Evolutionary conservation across 2,113 vertebrate genomes (phyloP).

Genomic region (Tragelaphus imberbis): DNA sequence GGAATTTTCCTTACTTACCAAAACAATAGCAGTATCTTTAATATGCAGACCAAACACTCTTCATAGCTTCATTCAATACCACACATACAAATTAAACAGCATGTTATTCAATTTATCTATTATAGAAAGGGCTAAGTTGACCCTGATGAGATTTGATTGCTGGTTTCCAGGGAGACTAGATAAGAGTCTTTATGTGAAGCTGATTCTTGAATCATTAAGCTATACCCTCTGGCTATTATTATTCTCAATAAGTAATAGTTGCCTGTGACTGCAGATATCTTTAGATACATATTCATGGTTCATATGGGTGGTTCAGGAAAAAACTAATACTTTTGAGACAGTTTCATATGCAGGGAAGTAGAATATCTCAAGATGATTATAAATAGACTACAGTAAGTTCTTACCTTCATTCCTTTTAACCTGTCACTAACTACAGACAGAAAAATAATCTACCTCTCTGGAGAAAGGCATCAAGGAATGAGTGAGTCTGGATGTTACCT

Average conservation of each 20-base stretch:
- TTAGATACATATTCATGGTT: slow-evolving; percentile 58
- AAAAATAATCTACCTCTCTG: slow-evolving; percentile 42
- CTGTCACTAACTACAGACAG: slow-evolving; percentile 33
- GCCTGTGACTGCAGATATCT: slow-evolving; percentile 45
- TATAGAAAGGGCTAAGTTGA: slow-evolving; percentile 61
- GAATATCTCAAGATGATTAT: slow-evolving; percentile 32
- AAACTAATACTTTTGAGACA: slow-evolving; percentile 39
- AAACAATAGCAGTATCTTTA: slow-evolving; percentile 45
- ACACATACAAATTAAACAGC: slow-evolving; percentile 67
- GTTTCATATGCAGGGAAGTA: neutral
- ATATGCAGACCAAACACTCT: slow-evolving; percentile 46
- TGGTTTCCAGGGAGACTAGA: slow-evolving; percentile 63
- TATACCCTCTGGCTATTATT: slow-evolving; percentile 59
- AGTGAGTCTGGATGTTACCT: neutral
- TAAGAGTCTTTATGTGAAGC: slow-evolving; percentile 46
- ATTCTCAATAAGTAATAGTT: slow-evolving; percentile 64
- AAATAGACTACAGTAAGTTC: slow-evolving; percentile 38
- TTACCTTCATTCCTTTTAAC: slow-evolving; percentile 30
- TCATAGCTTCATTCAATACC: slow-evolving; percentile 54
- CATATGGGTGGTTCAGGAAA: slow-evolving; percentile 29
- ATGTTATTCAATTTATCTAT: slow-evolving; percentile 68
- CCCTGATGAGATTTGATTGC: slow-evolving; percentile 60
- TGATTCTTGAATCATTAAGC: slow-evolving; percentile 60
- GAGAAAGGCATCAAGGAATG: slow-evolving; percentile 8
- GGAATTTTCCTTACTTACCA: slow-evolving; percentile 32